These are phyloP conservation scores for Poecilus cupreus DNA, from an alignment of 2,888 invertebrate species.

Conservation along the genomic window DNA sequence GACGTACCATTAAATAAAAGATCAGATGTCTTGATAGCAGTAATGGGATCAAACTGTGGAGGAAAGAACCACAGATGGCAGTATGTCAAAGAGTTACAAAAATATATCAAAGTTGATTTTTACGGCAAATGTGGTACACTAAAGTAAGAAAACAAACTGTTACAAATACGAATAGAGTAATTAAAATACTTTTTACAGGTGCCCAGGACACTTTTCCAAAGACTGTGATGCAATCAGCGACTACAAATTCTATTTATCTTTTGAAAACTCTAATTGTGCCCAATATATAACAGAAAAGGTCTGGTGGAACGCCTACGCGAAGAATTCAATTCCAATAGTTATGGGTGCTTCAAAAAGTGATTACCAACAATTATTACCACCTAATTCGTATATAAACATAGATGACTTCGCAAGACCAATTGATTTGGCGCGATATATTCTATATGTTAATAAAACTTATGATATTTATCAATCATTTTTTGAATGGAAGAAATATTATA, in stretches of 20 bases:
- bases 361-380: slow-evolving; percentile 76
- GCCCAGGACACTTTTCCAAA: slow-evolving; percentile 78
- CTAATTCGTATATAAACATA: slow-evolving; percentile 78
- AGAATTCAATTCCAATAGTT: slow-evolving; percentile 79
- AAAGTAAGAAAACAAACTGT: slow-evolving; percentile 63
- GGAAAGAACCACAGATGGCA: slow-evolving; percentile 73
- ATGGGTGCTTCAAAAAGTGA: slow-evolving; percentile 75
- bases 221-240: slow-evolving; percentile 76
- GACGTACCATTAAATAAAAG: slow-evolving; percentile 71
- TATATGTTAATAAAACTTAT: slow-evolving; percentile 71
- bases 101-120: slow-evolving; percentile 77
- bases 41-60: slow-evolving; percentile 78
- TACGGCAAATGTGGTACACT: slow-evolving; percentile 76
- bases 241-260: slow-evolving; percentile 82
- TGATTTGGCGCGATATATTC: slow-evolving; percentile 75
- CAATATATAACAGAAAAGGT: slow-evolving; percentile 84
- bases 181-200: slow-evolving; percentile 73
- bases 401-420: slow-evolving; percentile 74
- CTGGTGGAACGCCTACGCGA: slow-evolving; percentile 79
- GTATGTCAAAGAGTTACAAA: slow-evolving; percentile 75
- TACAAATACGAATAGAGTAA: background rate
- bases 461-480: slow-evolving; percentile 74
- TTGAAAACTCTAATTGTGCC: slow-evolving; percentile 82
- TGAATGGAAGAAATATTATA: slow-evolving; percentile 77
- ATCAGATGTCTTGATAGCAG: slow-evolving; percentile 73